phyloP scores from a whole-genome alignment of 2,888 invertebrate species.

The Dysmachus trigonus region DNA sequence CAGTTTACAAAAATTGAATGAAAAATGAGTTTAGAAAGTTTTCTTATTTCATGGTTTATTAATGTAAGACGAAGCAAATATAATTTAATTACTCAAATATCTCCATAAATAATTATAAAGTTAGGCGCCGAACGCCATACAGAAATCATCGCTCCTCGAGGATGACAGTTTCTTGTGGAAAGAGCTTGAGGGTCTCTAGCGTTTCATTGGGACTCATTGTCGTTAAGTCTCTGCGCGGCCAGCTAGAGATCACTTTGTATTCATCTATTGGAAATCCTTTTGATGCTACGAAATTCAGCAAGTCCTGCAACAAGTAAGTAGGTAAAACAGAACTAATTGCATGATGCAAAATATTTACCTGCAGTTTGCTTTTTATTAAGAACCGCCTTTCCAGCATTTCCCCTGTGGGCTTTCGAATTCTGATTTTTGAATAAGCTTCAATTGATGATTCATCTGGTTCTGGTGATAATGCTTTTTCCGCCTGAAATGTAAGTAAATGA shows the following conservation, averaged over 20 bases:
- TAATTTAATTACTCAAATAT: conserved; percentile 38
- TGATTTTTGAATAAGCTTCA: conserved; percentile 75
- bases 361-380: conserved; percentile 63
- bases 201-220: conserved; percentile 75
- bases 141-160: conserved; percentile 87
- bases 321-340: not conserved
- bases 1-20: not conserved
- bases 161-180: conserved; percentile 93
- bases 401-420: conserved; percentile 84
- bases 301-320: conserved; percentile 63
- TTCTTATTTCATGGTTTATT: conserved; percentile 33
- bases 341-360: conserved; percentile 59
- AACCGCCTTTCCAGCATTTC: conserved; percentile 82
- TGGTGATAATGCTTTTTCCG: conserved; percentile 75
- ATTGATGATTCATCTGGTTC: conserved; percentile 72
- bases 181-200: conserved; percentile 84
- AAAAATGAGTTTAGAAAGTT: conserved; percentile 29
- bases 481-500: conserved; percentile 53
- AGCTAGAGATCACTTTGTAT: conserved; percentile 91
- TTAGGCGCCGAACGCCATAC: conserved; percentile 3
- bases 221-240: conserved; percentile 95
- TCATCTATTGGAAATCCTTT: conserved; percentile 87
- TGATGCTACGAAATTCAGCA: conserved; percentile 88
- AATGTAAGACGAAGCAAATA: conserved; percentile 37
- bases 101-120: conserved; percentile 23